phyloP scores from a whole-genome alignment of 2,888 invertebrate species.

The Hyposoter didymator region DNA sequence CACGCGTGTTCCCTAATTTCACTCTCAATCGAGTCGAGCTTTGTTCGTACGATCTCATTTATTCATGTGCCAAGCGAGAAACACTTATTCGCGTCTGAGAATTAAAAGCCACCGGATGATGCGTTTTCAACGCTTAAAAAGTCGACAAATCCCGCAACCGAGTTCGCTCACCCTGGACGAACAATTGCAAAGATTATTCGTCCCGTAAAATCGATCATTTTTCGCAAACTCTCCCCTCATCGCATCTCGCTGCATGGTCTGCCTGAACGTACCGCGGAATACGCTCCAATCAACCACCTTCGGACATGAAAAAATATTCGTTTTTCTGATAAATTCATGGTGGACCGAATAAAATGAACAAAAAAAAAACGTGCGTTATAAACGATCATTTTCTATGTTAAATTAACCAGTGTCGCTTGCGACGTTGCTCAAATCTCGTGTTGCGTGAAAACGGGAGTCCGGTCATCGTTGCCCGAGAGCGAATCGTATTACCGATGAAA shows the following conservation, averaged over 20 bases:
- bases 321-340: constrained; percentile 8
- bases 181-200: background rate
- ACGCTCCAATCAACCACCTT: background rate
- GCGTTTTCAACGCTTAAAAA: background rate
- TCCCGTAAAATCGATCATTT: background rate
- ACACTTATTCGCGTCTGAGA: background rate
- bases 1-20: background rate
- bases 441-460: constrained; percentile 12
- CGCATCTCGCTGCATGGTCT: background rate
- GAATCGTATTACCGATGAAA: background rate
- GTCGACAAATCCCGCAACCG: background rate
- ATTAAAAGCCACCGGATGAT: background rate
- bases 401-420: background rate
- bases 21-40: background rate
- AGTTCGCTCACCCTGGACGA: background rate
- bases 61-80: background rate
- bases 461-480: background rate
- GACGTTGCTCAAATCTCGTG: background rate
- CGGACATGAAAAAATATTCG: constrained; percentile 3
- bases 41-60: background rate
- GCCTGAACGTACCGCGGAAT: background rate
- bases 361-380: background rate
- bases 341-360: background rate
- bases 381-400: background rate
- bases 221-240: background rate